Conservation (phyloP, 2,888 invertebrate species). For the Fragum fragum region DNA sequence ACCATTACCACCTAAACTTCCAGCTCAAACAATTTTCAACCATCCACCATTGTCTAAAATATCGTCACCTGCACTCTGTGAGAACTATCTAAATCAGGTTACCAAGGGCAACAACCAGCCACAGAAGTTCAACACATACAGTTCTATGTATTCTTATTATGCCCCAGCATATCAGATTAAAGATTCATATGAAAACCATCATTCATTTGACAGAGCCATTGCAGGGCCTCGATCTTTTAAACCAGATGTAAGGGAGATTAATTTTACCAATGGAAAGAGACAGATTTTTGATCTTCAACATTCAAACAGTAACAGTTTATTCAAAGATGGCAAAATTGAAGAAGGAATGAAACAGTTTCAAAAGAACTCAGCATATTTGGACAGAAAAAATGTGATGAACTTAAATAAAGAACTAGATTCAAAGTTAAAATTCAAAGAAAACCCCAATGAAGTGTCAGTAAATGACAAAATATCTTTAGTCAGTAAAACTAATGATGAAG, state of each 20-base stretch:
- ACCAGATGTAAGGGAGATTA: conserved; percentile 2
- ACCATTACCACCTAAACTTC: conserved; percentile 57
- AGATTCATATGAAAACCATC: conserved; percentile 46
- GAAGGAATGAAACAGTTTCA: not conserved
- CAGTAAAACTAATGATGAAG: not conserved
- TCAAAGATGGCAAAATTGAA: not conserved
- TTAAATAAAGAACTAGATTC: not conserved
- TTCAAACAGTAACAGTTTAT: not conserved
- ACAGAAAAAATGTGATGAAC: not conserved
- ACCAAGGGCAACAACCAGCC: conserved; percentile 4
- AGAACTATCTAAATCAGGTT: not conserved
- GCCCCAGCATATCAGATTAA: conserved; percentile 38
- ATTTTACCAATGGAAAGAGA: not conserved
- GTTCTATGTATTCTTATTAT: conserved; percentile 51
- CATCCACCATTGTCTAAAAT: conserved; percentile 57
- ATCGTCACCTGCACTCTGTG: not conserved
- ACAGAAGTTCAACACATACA: conserved; percentile 63
- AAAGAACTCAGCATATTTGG: conserved; percentile 1
- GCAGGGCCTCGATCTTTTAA: not conserved
- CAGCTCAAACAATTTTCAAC: conserved; percentile 55
- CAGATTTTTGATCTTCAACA: not conserved
- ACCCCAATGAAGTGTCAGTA: not conserved
- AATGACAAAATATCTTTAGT: not conserved
- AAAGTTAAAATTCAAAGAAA: not conserved
- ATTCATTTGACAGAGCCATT: conserved; percentile 32